Base-by-base conservation (phyloP, 2,113 vertebrate genomes). In the Toxotes chatareus region DNA sequence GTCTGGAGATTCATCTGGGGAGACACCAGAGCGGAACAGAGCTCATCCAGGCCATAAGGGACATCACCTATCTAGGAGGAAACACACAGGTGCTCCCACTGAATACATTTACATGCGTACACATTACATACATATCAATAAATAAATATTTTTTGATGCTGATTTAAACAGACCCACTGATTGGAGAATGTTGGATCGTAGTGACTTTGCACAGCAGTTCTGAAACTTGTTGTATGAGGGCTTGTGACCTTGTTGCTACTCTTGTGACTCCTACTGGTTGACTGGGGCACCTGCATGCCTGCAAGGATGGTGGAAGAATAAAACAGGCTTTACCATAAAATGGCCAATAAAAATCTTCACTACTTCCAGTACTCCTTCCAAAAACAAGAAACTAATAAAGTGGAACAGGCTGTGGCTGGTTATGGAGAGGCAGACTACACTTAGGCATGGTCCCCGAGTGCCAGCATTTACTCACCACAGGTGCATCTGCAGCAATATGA, bases 61-160 rank as follows among this genome's bases (percentile, higher is more conserved):
- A 42, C 57, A 94, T 96, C 70, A 31, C 32, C n/a, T 96, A 96
- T 80, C 73, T 96, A 73, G 96, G 95, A 77, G 96, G 96, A 75
- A 96, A 96, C 93, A 96, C 96, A 51, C 92, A 93, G 88, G 93
- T 32, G 76, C n/a, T n/a, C n/a, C n/a, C n/a, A n/a, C n/a, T n/a
- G n/a, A n/a, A n/a, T n/a, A n/a, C n/a, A n/a, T n/a, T n/a, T n/a
- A n/a, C n/a, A n/a, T n/a, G n/a, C n/a, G n/a, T n/a, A n/a, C n/a
- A n/a, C n/a, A n/a, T n/a, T n/a, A n/a, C n/a, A n/a, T n/a, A n/a
- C n/a, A n/a, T n/a, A n/a, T n/a, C 3, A 42, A 11, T 6, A 12
- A 6, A 49, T 11, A 9, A 19, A 32, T 56, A 8, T 14, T 14
- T 16, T 27, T 16, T 0, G 12, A 44, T 64, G 62, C n/a, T 27